A percentile compares a stretch with the other conserved stretches of the same genome.
Conservation (phyloP, 2,888 invertebrate genomes). For the Listrodromus nycthemerus region DNA sequence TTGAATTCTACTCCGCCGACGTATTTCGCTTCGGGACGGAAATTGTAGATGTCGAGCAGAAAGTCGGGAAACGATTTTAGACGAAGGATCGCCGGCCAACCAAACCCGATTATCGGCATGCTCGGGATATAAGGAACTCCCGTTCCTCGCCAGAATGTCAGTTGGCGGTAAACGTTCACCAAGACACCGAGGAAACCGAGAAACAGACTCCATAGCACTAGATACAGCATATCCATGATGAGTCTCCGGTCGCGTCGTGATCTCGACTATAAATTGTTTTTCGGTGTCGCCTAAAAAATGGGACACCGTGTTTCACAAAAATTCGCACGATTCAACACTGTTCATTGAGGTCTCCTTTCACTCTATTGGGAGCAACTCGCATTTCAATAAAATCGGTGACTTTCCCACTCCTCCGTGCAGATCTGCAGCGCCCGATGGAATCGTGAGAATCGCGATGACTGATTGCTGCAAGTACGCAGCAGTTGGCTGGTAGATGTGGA, state of each 20-base stretch:
- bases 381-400: no score
- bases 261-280: no score
- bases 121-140: conserved; percentile 65
- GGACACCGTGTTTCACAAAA: no score
- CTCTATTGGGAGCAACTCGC: no score
- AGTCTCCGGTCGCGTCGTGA: no score
- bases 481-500: not conserved
- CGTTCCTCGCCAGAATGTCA: conserved; percentile 71
- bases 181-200: conserved; percentile 46
- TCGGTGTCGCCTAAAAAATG: no score
- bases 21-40: conserved; percentile 66
- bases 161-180: conserved; percentile 21
- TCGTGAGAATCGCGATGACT: not conserved
- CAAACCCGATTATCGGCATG: conserved; percentile 64
- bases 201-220: conserved; percentile 41
- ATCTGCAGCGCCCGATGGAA: no score
- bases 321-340: no score
- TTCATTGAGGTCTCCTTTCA: no score
- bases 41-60: conserved; percentile 41
- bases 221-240: conserved; percentile 20
- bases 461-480: not conserved
- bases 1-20: conserved; percentile 72
- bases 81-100: conserved; percentile 62
- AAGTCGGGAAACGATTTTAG: conserved; percentile 41
- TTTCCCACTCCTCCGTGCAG: no score